These are phyloP conservation scores for Festucalex cinctus DNA, from an alignment of 2,113 vertebrate genomes.

Conservation along the genomic window DNA sequence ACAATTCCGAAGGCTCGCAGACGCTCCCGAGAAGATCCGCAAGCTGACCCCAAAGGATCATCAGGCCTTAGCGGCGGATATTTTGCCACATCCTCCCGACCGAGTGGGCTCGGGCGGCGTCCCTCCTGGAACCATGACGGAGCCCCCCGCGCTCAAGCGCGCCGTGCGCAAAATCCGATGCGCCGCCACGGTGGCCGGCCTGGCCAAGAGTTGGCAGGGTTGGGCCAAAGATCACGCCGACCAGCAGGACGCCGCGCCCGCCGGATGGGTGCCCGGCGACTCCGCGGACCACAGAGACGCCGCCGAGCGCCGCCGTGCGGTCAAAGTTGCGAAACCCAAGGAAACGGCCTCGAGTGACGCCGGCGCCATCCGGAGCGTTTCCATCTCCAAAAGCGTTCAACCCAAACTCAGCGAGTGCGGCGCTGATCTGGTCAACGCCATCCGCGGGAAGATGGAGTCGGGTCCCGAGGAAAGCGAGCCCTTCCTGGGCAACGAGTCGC, in stretches of 20 bases:
- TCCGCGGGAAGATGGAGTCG: constrained; percentile 65
- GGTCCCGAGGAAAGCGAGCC: constrained; percentile 50
- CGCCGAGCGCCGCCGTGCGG: constrained; percentile 24
- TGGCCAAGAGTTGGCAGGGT: constrained; percentile 76
- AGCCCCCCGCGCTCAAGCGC: constrained; percentile 53
- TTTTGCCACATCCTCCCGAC: neutral
- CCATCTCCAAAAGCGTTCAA: constrained; percentile 50
- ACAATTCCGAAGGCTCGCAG: neutral
- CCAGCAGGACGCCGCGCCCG: constrained; percentile 69
- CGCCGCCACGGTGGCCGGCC: constrained; percentile 62
- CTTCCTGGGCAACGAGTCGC: constrained; percentile 68
- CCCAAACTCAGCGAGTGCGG: constrained; percentile 55
- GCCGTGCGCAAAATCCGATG: constrained; percentile 68
- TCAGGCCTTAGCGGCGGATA: neutral
- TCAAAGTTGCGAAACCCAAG: constrained; percentile 47
- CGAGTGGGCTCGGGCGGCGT: neutral
- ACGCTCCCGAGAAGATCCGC: constrained; percentile 8
- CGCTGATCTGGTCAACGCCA: constrained; percentile 52
- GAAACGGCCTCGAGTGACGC: constrained; percentile 14
- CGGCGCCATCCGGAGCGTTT: constrained; percentile 50
- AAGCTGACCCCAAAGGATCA: neutral
- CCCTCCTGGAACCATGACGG: constrained; percentile 39
- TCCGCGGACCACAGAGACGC: constrained; percentile 48
- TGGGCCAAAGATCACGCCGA: constrained; percentile 64
- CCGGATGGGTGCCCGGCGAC: constrained; percentile 70